Evolutionary conservation across 2,797 vertebrate genomes (phyloP).

Genomic region (Myotis vivesi): DNA sequence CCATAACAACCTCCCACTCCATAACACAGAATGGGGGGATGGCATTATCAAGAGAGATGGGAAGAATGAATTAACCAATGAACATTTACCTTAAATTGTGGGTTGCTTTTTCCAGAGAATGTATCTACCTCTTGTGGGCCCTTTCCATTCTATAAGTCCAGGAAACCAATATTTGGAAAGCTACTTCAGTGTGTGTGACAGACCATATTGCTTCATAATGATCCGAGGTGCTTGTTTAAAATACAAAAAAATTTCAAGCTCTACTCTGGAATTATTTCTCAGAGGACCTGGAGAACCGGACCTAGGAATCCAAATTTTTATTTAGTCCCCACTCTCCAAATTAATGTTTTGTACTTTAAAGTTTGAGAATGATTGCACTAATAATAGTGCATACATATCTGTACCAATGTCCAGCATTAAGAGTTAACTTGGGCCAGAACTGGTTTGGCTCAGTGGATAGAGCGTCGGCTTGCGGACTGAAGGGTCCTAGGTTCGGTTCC

Average conservation of each 20-base stretch:
- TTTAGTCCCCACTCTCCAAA: not conserved
- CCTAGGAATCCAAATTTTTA: not conserved
- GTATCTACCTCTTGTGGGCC: not conserved
- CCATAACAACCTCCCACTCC: not conserved
- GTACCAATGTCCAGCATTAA: not conserved
- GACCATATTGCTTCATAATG: not conserved
- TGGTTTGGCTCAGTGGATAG: no score
- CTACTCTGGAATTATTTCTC: not conserved
- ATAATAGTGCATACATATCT: not conserved
- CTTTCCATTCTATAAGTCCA: not conserved
- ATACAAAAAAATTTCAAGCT: not conserved
- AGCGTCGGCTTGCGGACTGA: no score
- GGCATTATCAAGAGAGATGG: not conserved
- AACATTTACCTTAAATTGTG: not conserved
- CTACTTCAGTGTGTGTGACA: not conserved
- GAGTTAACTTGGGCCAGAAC: not conserved
- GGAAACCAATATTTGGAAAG: not conserved
- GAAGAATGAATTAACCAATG: not conserved
- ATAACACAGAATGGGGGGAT: not conserved
- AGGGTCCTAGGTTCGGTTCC: no score
- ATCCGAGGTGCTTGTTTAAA: not conserved
- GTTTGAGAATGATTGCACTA: not conserved
- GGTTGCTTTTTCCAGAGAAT: not conserved
- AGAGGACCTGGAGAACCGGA: not conserved
- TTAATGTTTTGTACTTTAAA: not conserved